A percentile compares a stretch with the other conserved stretches of the same genome.
These are phyloP conservation scores for Tamandua tetradactyla DNA, from an alignment of 2,797 vertebrate species.

Conservation along the genomic window DNA sequence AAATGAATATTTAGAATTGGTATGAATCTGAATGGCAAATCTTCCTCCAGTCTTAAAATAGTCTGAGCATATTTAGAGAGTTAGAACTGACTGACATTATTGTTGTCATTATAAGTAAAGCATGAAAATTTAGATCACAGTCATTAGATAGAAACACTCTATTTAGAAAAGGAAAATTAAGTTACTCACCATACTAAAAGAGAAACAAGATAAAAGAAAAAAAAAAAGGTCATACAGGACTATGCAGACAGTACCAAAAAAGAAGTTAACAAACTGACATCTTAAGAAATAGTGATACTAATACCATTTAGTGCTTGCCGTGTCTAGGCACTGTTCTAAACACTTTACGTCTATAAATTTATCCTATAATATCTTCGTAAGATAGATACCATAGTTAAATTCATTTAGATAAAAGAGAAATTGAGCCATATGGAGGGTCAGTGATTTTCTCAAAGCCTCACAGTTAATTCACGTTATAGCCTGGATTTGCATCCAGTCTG, in stretches of 20 bases:
- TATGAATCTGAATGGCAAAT: background rate
- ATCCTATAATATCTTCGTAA: background rate
- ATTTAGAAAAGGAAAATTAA: constrained; percentile 5
- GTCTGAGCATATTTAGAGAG: background rate
- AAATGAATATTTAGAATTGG: background rate
- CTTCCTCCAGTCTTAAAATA: background rate
- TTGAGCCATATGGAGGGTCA: background rate
- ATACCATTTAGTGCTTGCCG: too few relatives aligned
- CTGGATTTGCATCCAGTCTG: background rate
- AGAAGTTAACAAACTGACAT: background rate
- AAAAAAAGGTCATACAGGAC: background rate
- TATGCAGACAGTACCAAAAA: background rate
- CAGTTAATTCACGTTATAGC: background rate
- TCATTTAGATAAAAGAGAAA: background rate
- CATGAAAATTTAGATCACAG: background rate
- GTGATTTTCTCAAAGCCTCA: background rate
- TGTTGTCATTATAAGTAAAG: background rate
- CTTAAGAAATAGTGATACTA: background rate
- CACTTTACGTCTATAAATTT: background rate
- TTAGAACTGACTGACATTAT: background rate
- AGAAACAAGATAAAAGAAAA: too few relatives aligned
- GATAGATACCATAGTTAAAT: background rate
- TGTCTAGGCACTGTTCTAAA: background rate
- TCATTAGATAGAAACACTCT: background rate
- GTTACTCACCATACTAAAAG: background rate